Evolutionary conservation across 2,113 vertebrate species (phyloP), one percentile per base, ranked within the genome.

Genomic region (Engystomops pustulosus): DNA sequence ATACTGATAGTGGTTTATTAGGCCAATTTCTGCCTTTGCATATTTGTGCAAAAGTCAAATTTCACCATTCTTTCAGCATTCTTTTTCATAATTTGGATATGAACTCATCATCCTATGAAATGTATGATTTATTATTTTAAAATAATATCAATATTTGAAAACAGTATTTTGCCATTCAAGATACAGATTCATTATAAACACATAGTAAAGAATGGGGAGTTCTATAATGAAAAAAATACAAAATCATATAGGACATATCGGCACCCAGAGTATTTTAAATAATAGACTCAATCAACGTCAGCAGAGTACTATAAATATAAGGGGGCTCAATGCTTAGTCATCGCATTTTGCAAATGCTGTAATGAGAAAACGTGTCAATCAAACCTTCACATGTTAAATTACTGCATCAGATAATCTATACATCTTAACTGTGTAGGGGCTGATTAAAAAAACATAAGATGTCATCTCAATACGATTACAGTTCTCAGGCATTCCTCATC

Each of bases 291-390:
- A 75, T 74, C 53, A 74, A 62, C 18, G 53, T 74, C 81, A 60
- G 53, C 25, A 60, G 38, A 72, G 18, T 23, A 47, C 81, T 74
- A 83, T 74, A 75, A 74, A 83, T 83, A 62, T 62, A 41, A 34
- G 53, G 81, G 38, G 32, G 34, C 23, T 32, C 20, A 27, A 38
- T 75, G 69, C 69, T 83, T 83, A 83, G 81, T 83, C 81, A 83
- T 83, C 81, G 62, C 69, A 44, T 83, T 83, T 74, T 65, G 69
- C 36, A 44, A 74, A 83, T 72, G 69, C 38, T 32, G 38, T 65
- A 75, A 74, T 83, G 38, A 75, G 36, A 83, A 75, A 75, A 62
- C 18, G 12, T 82, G 81, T 83, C 81, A 75, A 62, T 83, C 81
- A 74, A 74, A 60, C 53, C 36, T 83, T 83, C 36, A 62, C 53